Base-by-base conservation (phyloP, 2,888 invertebrate species). In the Rhingia campestris region DNA sequence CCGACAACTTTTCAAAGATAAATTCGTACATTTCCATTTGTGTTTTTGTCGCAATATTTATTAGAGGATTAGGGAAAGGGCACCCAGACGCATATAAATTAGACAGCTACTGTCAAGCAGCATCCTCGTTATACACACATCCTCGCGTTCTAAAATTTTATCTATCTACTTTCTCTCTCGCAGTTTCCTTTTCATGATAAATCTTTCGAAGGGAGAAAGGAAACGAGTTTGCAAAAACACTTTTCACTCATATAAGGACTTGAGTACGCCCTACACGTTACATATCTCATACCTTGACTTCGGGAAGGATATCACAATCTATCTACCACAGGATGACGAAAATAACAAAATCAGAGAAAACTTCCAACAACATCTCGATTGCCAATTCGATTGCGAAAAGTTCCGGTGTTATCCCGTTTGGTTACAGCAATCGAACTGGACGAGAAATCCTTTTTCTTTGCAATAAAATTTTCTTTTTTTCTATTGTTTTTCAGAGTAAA, bases 321-420 rank as follows among this genome's bases (percentile, higher is more conserved):
- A 54, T 35, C 67, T 30, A 12, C 7, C 22, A n/a, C 22, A 56
- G 14, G 63, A 56, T 53, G 63, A 53, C 43, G 6, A 58, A 63
- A 72, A 76, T 45, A 53, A 56, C 10, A 49, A 63, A 35, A 73
- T 54, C 63, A 59, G 30, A 45, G 14, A 58, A 47, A 51, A 39
- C 37, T 58, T 64, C 70, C 35, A 61, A 63, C 33, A 66, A 45
- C 63, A 64, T 70, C 74, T 59, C 69, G 43, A 54, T 61, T 80
- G 69, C 70, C 74, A 84, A 84, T 75, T 80, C 80, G 51, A 84
- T 80, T 84, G 84, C 33, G 58, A 51, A 70, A 70, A 67, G 67
- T 82, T 77, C 61, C 76, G 49, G 61, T 63, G 56, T 39, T 70
- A 56, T 51, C 49, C 22, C 49, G 35, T 73, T 56, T 41, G 37